phyloP scores from a whole-genome alignment of 2,113 vertebrate genomes.

The Cyphomyrus discorhynchus region DNA sequence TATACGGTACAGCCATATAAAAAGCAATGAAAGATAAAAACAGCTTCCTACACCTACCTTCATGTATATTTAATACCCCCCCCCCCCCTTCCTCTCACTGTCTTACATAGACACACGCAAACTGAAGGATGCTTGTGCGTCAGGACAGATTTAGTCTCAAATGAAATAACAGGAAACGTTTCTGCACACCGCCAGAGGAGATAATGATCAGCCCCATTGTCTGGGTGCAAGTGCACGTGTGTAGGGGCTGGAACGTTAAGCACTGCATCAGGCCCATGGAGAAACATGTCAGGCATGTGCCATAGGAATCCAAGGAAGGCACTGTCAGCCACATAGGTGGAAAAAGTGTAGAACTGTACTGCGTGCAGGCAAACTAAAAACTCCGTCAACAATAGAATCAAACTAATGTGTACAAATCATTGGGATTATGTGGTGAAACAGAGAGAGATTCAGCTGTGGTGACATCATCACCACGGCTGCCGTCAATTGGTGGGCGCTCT shows the following conservation, averaged over 20 bases:
- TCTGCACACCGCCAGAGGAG: conserved; percentile 15
- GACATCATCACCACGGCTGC: background rate
- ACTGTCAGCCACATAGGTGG: background rate
- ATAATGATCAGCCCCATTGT: conserved; percentile 31
- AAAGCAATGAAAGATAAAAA: background rate
- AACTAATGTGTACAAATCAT: background rate
- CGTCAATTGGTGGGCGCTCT: background rate
- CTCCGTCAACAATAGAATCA: background rate
- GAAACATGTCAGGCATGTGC: background rate
- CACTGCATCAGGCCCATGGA: background rate
- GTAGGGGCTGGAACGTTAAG: background rate
- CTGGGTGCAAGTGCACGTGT: conserved; percentile 9
- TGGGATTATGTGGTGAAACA: background rate
- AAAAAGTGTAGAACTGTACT: too few species aligned
- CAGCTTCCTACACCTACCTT: background rate
- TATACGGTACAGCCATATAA: background rate
- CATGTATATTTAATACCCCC: too few species aligned
- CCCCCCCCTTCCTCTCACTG: background rate
- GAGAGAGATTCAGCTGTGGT: background rate
- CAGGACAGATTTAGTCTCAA: conserved; percentile 9
- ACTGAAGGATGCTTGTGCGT: background rate
- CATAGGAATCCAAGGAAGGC: background rate
- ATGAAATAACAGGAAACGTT: conserved; percentile 31
- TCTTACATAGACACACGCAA: background rate
- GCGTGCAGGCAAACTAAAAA: background rate